Evolutionary conservation across 2,797 vertebrate species (phyloP).

Genomic region (Microctenopoma steveboyesi): DNA sequence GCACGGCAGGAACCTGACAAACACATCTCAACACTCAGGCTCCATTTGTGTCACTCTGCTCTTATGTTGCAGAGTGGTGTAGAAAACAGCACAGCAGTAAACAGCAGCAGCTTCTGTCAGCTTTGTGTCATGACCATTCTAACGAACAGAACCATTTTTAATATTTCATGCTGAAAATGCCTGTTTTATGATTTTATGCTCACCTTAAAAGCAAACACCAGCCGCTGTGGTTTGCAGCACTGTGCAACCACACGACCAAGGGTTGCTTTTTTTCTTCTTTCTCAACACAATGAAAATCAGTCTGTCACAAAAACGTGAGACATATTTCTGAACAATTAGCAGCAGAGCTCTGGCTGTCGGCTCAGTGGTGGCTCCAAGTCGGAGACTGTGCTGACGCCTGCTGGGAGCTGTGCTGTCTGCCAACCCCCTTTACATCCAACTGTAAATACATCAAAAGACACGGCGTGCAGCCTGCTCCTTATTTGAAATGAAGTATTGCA

Average conservation of each 20-base stretch:
- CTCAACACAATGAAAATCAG: constrained; percentile 20
- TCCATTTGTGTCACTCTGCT: constrained; percentile 18
- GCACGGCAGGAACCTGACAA: constrained; percentile 9
- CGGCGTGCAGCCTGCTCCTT: constrained; percentile 15
- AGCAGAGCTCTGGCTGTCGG: background rate
- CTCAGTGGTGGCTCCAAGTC: constrained; percentile 5
- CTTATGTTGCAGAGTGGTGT: background rate
- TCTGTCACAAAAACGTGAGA: constrained; percentile 1
- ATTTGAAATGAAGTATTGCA: constrained; percentile 48
- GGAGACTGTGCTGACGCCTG: constrained; percentile 12
- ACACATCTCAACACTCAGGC: constrained; percentile 12
- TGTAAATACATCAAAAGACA: constrained; percentile 46
- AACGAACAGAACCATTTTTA: background rate
- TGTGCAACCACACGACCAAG: constrained; percentile 5
- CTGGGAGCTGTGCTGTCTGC: constrained; percentile 19
- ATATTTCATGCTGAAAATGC: constrained; percentile 1
- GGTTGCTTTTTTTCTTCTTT: background rate
- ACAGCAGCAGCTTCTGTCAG: background rate
- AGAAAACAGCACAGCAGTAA: background rate
- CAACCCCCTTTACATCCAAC: constrained; percentile 7
- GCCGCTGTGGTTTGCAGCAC: background rate
- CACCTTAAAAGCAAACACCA: background rate
- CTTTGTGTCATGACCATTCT: constrained; percentile 8
- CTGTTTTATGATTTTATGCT: background rate
- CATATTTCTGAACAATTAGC: constrained; percentile 26